These are phyloP conservation scores for Beris chalybata DNA, from an alignment of 2,888 invertebrate species.

Conservation along the genomic window DNA sequence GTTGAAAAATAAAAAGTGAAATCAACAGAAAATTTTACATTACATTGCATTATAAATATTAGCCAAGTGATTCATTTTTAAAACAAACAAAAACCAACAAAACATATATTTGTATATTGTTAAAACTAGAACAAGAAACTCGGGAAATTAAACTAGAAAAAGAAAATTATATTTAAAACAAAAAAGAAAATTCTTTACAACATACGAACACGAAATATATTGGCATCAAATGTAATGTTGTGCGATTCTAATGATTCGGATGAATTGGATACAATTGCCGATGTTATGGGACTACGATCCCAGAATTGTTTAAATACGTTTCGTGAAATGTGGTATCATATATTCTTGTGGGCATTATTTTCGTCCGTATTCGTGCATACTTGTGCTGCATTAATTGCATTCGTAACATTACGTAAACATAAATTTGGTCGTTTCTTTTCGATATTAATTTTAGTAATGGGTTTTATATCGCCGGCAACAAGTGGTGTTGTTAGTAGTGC, in stretches of 20 bases:
- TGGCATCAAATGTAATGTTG: slow-evolving; percentile 46
- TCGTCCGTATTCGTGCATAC: slow-evolving; percentile 92
- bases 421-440: slow-evolving; percentile 95
- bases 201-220: too few species aligned
- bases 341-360: slow-evolving; percentile 93
- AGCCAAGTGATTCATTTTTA: too few species aligned
- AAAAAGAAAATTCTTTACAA: too few species aligned
- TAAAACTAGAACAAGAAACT: too few species aligned
- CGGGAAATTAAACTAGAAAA: too few species aligned
- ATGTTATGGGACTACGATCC: slow-evolving; percentile 69
- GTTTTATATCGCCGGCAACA: slow-evolving; percentile 83
- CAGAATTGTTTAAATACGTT: slow-evolving; percentile 70
- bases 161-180: too few species aligned
- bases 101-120: too few species aligned
- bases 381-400: slow-evolving; percentile 87
- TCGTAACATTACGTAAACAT: slow-evolving; percentile 89
- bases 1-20: too few species aligned
- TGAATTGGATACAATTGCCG: slow-evolving; percentile 68
- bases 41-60: too few species aligned
- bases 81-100: too few species aligned
- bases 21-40: too few species aligned
- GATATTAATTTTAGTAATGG: slow-evolving; percentile 83
- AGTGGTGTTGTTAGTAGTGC: slow-evolving; percentile 89
- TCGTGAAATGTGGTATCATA: slow-evolving; percentile 96
- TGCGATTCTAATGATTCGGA: slow-evolving; percentile 52